Evolutionary conservation across 2,797 vertebrate genomes (phyloP), one percentile per base, ranked within the genome.

Genomic region (Ispidina lecontei): DNA sequence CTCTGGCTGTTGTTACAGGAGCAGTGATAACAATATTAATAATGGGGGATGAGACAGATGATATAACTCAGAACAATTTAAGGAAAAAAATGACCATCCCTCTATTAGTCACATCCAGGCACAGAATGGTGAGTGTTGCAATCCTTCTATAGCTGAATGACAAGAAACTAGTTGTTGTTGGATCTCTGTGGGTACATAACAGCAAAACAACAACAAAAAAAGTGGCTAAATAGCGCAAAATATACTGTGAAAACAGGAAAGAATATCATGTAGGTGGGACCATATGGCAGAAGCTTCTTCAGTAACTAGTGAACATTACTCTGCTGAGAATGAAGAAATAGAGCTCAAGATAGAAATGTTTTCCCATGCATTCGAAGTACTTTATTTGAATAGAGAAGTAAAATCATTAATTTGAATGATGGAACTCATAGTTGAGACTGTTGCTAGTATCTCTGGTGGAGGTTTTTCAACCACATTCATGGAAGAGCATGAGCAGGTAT

Each of bases 181-280:
- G 54, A 93, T 92, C 43, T 35, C 84, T 54, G 62, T 80, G 89
- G 54, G 41, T 68, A 64, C 47, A 74, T 47, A 91, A 74, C 62
- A 95, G 75, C 78, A 90, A 94, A 95, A 94, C 87, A 94, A 91
- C 37, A 39, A 39, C 75, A 89, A 37, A 52, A 43, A 94, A 95
- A 96, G 69, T 93, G 95, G 93, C 93, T 95, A 95, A 94, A 89
- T 87, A 87, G 93, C 1, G 91, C 91, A 95, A 96, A 93, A 91
- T 84, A 96, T 85, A 95, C 93, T 96, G 93, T 95, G 94, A 95
- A 96, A 95, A 94, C 92, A 92, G 91, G 89, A 94, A 95, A 90
- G 86, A 94, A 95, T 91, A 93, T 55, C 39, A 25, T 25, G 92
- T 95, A 94, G 94, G 95, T 95, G 94, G 87, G 28, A 93, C 89